Conservation (phyloP, 2,797 vertebrate species). For the Takifugu rubripes region DNA sequence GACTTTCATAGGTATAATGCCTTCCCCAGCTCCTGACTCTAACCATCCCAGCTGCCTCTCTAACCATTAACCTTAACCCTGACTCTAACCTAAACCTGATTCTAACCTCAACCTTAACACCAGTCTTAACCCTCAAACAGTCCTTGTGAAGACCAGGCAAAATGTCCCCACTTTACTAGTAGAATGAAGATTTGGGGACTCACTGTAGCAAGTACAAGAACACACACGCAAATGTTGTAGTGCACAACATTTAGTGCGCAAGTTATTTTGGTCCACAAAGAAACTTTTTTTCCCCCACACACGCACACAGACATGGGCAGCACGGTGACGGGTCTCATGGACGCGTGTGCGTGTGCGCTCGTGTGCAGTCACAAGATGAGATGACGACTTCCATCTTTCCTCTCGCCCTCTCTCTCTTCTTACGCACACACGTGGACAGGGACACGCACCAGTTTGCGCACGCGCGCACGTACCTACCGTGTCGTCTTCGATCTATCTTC, state of each 20-base stretch:
- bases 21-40: no score
- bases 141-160: no score
- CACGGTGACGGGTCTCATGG: conserved; percentile 41
- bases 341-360: conserved; percentile 4
- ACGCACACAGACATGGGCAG: conserved; percentile 7
- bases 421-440: neutral
- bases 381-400: conserved; percentile 15
- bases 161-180: no score
- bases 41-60: no score
- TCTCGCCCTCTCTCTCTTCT: conserved; percentile 2
- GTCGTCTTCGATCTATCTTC: conserved; percentile 52
- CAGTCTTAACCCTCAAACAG: no score
- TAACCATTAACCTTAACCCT: no score
- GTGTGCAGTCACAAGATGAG: conserved; percentile 6
- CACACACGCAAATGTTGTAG: no score
- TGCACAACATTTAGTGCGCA: neutral
- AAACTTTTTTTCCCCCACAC: neutral
- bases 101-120: no score
- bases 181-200: no score
- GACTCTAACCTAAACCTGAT: no score
- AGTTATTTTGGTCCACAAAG: conserved; percentile 11
- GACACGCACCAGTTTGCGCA: conserved; percentile 21
- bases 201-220: no score
- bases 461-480: conserved; percentile 29
- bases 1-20: no score